phyloP scores from a whole-genome alignment of 2,113 vertebrate genomes.

The Merops nubicus region DNA sequence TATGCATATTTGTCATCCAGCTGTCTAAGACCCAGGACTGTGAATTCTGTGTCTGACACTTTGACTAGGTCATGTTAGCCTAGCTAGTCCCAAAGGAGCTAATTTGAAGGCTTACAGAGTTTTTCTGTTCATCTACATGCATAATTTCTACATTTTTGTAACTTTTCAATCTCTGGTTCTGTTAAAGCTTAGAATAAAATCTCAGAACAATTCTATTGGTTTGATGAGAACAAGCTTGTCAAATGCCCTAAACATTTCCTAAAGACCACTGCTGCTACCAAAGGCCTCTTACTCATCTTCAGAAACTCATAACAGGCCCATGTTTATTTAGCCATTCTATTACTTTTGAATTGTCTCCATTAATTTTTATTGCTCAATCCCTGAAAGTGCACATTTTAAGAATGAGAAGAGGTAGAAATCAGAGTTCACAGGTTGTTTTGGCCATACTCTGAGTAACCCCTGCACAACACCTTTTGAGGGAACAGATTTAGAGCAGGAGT shows the following conservation, averaged over 20 bases:
- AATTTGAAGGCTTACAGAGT: neutral
- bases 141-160: neutral
- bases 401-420: neutral
- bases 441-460: neutral
- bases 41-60: neutral
- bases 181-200: neutral
- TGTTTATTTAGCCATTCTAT: neutral
- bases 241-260: accelerated
- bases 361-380: neutral
- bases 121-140: neutral
- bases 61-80: neutral
- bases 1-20: accelerated
- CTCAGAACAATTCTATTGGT: accelerated
- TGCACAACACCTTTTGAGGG: neutral
- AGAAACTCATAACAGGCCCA: neutral
- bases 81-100: neutral
- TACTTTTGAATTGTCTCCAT: neutral
- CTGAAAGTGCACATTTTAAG: neutral
- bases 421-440: neutral
- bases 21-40: neutral
- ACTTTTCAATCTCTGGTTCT: neutral
- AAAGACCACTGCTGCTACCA: neutral
- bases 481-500: neutral
- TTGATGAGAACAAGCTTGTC: too few species aligned
- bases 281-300: neutral